Evolutionary conservation across 2,113 vertebrate species (phyloP).

Genomic region (Ceyx melanurus): DNA sequence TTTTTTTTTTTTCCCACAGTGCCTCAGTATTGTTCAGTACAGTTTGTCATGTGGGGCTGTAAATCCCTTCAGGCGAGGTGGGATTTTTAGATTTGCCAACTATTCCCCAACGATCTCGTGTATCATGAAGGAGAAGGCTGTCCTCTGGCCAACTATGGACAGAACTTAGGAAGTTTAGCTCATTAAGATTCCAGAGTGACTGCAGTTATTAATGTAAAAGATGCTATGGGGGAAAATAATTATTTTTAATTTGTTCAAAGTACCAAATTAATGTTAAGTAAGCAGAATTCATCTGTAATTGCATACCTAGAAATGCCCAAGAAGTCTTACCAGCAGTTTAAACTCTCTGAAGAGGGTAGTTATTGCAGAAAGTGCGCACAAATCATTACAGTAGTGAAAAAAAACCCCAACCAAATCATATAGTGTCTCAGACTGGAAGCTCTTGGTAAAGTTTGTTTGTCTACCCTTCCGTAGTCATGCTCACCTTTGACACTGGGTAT

Average conservation of each 20-base stretch:
- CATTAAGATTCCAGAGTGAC: constrained; percentile 31
- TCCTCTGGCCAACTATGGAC: background rate
- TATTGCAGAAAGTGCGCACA: background rate
- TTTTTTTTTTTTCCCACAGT: constrained; percentile 22
- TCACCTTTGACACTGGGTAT: background rate
- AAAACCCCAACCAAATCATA: background rate
- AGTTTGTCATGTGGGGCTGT: constrained; percentile 34
- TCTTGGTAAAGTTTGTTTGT: background rate
- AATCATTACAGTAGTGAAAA: constrained; percentile 13
- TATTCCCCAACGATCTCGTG: background rate
- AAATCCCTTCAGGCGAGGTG: constrained; percentile 29
- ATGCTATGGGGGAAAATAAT: constrained; percentile 34
- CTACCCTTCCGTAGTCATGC: background rate
- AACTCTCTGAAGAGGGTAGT: constrained; percentile 6
- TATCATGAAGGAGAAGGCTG: constrained; percentile 1
- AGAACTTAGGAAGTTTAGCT: background rate
- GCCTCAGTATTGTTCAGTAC: constrained; percentile 7
- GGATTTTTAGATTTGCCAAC: constrained; percentile 46
- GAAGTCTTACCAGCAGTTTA: constrained; percentile 12
- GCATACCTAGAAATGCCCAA: background rate
- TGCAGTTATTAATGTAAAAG: constrained; percentile 10
- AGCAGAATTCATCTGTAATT: constrained; percentile 23
- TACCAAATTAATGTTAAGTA: constrained; percentile 24
- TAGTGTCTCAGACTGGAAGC: background rate
- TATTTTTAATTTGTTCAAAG: constrained; percentile 51